Base-by-base conservation (phyloP, 2,888 invertebrate species). In the Lasioglossum leucozonium region DNA sequence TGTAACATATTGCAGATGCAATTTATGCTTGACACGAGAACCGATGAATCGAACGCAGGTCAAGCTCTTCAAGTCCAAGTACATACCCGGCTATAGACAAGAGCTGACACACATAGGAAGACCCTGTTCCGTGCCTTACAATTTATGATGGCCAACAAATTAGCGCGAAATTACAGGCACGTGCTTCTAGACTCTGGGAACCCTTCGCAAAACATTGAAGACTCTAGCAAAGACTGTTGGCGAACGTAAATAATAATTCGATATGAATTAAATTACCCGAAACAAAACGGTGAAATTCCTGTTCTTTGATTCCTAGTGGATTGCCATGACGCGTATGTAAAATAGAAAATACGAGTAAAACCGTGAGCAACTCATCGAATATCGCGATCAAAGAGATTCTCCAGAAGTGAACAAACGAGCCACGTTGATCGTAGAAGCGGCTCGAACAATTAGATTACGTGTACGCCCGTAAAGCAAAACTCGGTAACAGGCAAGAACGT, bases 21-120 rank as follows among this genome's bases (percentile, higher is more conserved):
- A 13, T 62, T 26, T 26, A 62, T 65, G 65, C 16, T 30, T 30
- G 65, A 65, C 65, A 65, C 6, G 30, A 65, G 65, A 18, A 65
- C 65, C 34, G 65, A 65, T 65, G 65, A 65, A 65, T 65, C 65
- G 30, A 30, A 65, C 65, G 34, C 65, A 30, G 65, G 65, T 65
- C 65, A 65, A 65, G 65, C 18, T 65, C 65, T 30, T 65, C 65
- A 65, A 65, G 30, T 65, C 16, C 30, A 65, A 34, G 65, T 65
- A 18, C 65, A 65, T 34, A 34, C 8, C 18, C 65, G 30, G 34
- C 65, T 65, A 65, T 65, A 34, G 16, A 16, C 34, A 16, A 34
- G 18, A 65, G 65, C 8, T 65, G 65, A 34, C 65, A 30, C 34
- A 65, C 16, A 65, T 13, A 6, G 26, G 65, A 6, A 62, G 30